These are phyloP conservation scores for Megaceryle alcyon DNA, from an alignment of 2,797 vertebrate species.

Conservation along the genomic window DNA sequence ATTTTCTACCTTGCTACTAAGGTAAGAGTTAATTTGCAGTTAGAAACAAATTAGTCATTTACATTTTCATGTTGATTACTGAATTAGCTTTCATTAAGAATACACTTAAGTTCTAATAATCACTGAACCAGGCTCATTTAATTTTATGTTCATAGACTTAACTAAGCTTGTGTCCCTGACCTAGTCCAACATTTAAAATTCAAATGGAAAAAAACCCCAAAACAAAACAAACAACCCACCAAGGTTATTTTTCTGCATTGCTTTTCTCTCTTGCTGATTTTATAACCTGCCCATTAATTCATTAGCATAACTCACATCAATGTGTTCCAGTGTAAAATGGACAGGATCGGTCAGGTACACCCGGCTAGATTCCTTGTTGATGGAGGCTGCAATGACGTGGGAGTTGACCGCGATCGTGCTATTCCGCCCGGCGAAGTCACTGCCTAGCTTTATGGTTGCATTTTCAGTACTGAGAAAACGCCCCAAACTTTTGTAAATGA, in stretches of 20 bases:
- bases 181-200: slow-evolving; percentile 87
- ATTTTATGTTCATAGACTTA: slow-evolving; percentile 96
- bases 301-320: slow-evolving; percentile 89
- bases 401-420: slow-evolving; percentile 95
- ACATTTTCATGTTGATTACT: slow-evolving; percentile 98
- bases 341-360: slow-evolving; percentile 97
- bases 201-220: slow-evolving; percentile 75
- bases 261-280: slow-evolving; percentile 79
- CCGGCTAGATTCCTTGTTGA: slow-evolving; percentile 99
- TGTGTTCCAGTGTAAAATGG: slow-evolving; percentile 96
- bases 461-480: slow-evolving; percentile 97
- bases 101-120: slow-evolving; percentile 95
- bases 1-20: slow-evolving; percentile 78
- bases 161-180: slow-evolving; percentile 90
- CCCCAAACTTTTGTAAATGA: slow-evolving; percentile 96
- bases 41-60: slow-evolving; percentile 94
- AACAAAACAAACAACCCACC: too few species aligned
- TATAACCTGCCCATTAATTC: slow-evolving; percentile 78
- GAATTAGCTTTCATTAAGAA: slow-evolving; percentile 99
- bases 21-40: slow-evolving; percentile 95
- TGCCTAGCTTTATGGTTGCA: slow-evolving; percentile 91
- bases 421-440: slow-evolving; percentile 88
- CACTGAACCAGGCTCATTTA: slow-evolving; percentile 92
- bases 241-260: slow-evolving; percentile 57
- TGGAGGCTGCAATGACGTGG: slow-evolving; percentile 95